Conservation (phyloP, 2,113 vertebrate genomes). For the Nyctereutes procyonoides region DNA sequence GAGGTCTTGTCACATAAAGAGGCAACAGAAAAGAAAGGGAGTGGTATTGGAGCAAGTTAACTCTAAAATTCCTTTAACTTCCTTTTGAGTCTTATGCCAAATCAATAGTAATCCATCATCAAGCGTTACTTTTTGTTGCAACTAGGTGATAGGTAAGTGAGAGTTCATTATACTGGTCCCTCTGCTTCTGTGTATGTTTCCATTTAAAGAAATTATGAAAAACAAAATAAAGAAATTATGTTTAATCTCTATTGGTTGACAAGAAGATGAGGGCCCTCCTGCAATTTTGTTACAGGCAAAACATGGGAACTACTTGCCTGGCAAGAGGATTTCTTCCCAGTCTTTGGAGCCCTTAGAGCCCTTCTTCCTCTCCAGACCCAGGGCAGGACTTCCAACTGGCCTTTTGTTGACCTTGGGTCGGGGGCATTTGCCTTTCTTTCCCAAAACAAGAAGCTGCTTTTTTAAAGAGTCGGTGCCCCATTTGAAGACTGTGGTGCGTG, state of each 20-base stretch:
- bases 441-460: slow-evolving; percentile 9
- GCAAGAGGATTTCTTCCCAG: background rate
- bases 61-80: background rate
- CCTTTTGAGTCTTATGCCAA: slow-evolving; percentile 13
- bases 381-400: background rate
- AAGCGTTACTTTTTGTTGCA: slow-evolving; percentile 41
- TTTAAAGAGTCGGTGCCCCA: background rate
- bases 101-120: background rate
- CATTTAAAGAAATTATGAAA: slow-evolving; percentile 7
- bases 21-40: background rate
- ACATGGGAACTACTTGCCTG: background rate
- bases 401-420: background rate
- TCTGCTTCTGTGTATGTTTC: slow-evolving; percentile 12
- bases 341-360: background rate
- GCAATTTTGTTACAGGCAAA: background rate
- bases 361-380: background rate
- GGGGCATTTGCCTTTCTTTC: background rate
- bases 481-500: background rate
- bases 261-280: background rate
- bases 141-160: background rate
- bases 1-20: background rate
- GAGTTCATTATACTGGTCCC: background rate
- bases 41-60: background rate
- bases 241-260: background rate
- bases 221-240: background rate